phyloP scores from a whole-genome alignment of 2,888 invertebrate species.

The Tetheella fluctuosa region DNA sequence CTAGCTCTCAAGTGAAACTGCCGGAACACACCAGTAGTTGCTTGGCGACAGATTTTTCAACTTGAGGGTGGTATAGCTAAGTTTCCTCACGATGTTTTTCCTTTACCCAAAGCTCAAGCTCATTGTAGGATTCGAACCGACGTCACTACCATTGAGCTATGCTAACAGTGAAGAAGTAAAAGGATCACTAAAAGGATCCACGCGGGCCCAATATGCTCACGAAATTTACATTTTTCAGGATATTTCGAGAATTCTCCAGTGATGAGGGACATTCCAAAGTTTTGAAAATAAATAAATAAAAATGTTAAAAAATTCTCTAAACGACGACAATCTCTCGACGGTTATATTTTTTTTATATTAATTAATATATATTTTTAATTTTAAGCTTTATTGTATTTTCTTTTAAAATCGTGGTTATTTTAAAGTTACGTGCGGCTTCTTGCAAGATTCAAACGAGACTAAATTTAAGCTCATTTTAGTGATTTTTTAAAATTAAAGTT shows the following conservation, averaged over 20 bases:
- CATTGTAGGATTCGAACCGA: too few species aligned
- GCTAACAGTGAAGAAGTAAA: too few species aligned
- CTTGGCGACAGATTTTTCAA: too few species aligned
- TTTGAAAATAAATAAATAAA: constrained; percentile 37
- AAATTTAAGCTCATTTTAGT: neutral
- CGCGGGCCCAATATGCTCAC: too few species aligned
- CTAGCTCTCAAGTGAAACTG: too few species aligned
- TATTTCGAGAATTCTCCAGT: constrained; percentile 75
- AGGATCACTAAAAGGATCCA: too few species aligned
- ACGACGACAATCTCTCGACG: constrained; percentile 74
- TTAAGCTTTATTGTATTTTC: constrained; percentile 25
- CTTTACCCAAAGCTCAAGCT: too few species aligned
- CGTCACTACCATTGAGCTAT: too few species aligned
- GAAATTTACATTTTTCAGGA: too few species aligned
- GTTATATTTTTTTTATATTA: constrained; percentile 43
- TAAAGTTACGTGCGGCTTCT: constrained; percentile 12
- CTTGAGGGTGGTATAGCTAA: too few species aligned
- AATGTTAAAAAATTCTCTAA: constrained; percentile 52
- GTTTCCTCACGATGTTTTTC: too few species aligned
- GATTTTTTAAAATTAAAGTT: neutral
- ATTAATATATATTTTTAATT: constrained; percentile 40
- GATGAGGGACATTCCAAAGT: constrained; percentile 77
- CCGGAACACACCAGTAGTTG: too few species aligned
- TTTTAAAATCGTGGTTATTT: constrained; percentile 12
- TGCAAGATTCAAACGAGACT: neutral